A percentile compares a stretch with the other conserved stretches of the same genome.
Evolutionary conservation across 1,140 invertebrate genomes (phyloP).

Genomic region (Zaprionus ghesquierei): DNA sequence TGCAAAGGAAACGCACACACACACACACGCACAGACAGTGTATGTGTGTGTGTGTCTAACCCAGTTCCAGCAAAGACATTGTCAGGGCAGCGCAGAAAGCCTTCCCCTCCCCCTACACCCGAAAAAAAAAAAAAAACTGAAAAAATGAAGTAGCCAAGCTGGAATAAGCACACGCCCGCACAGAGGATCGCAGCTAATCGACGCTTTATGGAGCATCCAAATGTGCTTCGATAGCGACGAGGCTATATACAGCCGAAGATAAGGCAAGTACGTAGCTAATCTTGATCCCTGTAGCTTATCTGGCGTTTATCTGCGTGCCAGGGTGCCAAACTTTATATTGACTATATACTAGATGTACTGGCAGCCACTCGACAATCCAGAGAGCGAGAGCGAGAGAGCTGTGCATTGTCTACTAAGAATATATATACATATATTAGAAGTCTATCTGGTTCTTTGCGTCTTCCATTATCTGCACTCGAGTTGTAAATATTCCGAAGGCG

Average conservation of each 20-base stretch:
- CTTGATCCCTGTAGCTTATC: conserved; percentile 70
- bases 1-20: background rate
- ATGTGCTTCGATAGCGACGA: conserved; percentile 36
- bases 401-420: conserved; percentile 60
- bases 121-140: background rate
- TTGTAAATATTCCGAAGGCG: conserved; percentile 61
- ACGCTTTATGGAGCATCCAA: conserved; percentile 72
- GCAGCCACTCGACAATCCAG: background rate
- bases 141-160: background rate
- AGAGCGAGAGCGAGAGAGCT: background rate
- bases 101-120: background rate
- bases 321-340: conserved; percentile 25
- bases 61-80: conserved; percentile 32
- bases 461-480: conserved; percentile 61
- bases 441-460: conserved; percentile 48
- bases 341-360: background rate
- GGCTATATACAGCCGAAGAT: conserved; percentile 37
- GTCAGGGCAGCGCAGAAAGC: background rate
- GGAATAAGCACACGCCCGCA: conserved; percentile 29
- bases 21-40: background rate
- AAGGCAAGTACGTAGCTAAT: conserved; percentile 47
- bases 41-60: conserved; percentile 24
- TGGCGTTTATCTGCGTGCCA: conserved; percentile 64
- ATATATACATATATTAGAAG: conserved; percentile 47
- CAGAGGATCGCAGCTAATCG: conserved; percentile 28